Conservation (phyloP, 35 echinoderm and acorn worm species). For the Chiridota heheva region DNA sequence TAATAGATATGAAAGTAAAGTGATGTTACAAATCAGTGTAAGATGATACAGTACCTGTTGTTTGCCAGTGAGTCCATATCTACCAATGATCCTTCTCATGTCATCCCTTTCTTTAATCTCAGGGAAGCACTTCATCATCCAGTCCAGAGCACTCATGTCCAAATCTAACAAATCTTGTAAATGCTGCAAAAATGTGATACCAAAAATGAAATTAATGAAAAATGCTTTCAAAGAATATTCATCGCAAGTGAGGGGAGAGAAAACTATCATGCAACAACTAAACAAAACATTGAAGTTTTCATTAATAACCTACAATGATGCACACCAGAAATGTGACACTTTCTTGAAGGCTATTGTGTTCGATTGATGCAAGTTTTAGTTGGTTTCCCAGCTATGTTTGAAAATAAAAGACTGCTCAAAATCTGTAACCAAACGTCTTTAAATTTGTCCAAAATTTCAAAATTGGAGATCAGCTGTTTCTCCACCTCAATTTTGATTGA, state of each 20-base stretch:
- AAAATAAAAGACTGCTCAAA: not conserved
- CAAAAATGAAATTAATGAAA: slow-evolving; percentile 3
- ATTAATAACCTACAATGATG: not conserved
- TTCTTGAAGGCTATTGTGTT: too few species aligned
- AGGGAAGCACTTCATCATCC: slow-evolving; percentile 90
- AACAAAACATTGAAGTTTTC: too few species aligned
- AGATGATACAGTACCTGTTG: too few species aligned
- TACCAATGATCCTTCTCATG: slow-evolving; percentile 93
- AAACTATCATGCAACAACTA: not conserved
- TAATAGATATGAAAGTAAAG: too few species aligned
- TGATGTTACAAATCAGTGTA: too few species aligned
- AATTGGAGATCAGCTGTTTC: too few species aligned
- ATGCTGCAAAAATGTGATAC: slow-evolving; percentile 69
- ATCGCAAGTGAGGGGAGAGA: not conserved
- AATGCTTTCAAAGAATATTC: not conserved
- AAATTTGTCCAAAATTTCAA: not conserved
- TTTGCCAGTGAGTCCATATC: slow-evolving; percentile 90
- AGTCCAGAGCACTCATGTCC: slow-evolving; percentile 83
- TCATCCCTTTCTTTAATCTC: slow-evolving; percentile 84
- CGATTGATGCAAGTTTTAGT: too few species aligned
- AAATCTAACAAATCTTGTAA: slow-evolving; percentile 91
- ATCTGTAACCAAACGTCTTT: not conserved
- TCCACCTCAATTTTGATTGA: too few species aligned
- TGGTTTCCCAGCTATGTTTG: too few species aligned
- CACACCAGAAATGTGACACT: not conserved